Conservation (phyloP, 2,888 invertebrate species). For the Bursaphelenchus okinawaensis region DNA sequence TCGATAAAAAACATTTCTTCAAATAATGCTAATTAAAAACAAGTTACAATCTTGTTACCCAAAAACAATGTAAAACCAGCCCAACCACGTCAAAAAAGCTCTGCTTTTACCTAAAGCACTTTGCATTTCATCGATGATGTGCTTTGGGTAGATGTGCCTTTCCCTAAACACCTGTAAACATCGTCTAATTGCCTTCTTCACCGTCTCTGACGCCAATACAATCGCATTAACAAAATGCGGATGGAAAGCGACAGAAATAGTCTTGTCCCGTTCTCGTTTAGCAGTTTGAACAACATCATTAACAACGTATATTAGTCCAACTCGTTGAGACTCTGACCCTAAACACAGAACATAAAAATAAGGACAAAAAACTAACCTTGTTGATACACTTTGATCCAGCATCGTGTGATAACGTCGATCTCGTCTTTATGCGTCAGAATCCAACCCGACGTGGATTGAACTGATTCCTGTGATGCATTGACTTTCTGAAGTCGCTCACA, state of each 20-base stretch:
- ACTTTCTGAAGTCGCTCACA: conserved; percentile 25
- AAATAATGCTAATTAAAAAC: background rate
- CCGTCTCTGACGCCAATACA: conserved; percentile 19
- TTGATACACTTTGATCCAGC: conserved; percentile 47
- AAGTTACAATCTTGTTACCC: background rate
- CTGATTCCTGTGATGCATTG: conserved; percentile 31
- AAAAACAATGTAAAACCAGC: background rate
- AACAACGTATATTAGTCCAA: conserved; percentile 92
- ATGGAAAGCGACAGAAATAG: conserved; percentile 27
- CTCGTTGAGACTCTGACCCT: conserved; percentile 53
- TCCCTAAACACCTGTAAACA: conserved; percentile 61
- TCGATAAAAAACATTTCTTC: background rate
- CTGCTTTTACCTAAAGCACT: conserved; percentile 35
- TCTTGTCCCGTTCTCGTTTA: conserved; percentile 31
- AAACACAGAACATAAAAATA: background rate
- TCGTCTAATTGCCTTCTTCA: conserved; percentile 30
- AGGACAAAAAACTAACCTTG: conserved; percentile 28
- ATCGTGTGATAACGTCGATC: conserved; percentile 41
- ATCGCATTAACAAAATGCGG: conserved; percentile 28
- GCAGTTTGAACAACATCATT: conserved; percentile 96
- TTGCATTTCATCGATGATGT: conserved; percentile 72
- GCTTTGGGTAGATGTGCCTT: conserved; percentile 66
- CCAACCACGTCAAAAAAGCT: too few species aligned
- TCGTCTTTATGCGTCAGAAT: conserved; percentile 48
- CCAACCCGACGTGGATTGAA: conserved; percentile 49